Base-by-base conservation (phyloP, 2,888 invertebrate genomes). In the Sarcophaga carnaria region DNA sequence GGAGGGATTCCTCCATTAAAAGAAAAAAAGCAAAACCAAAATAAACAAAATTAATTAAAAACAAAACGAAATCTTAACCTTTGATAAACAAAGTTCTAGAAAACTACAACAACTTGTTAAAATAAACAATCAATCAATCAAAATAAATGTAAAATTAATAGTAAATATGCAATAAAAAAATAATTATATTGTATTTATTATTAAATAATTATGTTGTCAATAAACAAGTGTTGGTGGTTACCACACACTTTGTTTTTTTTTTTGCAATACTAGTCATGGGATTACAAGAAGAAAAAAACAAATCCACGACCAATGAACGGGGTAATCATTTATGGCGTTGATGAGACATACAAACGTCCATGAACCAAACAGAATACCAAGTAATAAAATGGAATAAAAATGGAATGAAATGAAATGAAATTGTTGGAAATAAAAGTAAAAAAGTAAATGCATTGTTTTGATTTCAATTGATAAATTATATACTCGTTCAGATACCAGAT, bases 391-490 rank as follows among this genome's bases (percentile, higher is more conserved):
- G 10, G 4, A 17, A 66, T 37, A 37, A 62, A n/a, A 83, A 64
- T 64, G 60, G 27, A 54, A 47, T 66, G 54, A 62, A 70, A 59
- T 27, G 4, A 4, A 70, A 59, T 27, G 10, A 10, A 14, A 66
- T 27, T 17, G 14, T 14, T 10, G 11, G 5, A n/a, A 74, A 74
- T 69, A 81, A 81, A 63, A 75, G 4, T 1, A 66, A n/a, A 22
- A 70, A 3, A 27, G 67, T 20, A 62, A 77, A 54, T 67, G 62
- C 74, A 25, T 60, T 64, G 70, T 70, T 75, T 76, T 84, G 75
- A 84, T 76, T 75, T 80, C 60, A 71, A 66, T 76, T 80, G 69
- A 80, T 84, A 80, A 75, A 69, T 67, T 47, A 62, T 12, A 11
- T 20, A 20, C 10, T 27, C 22, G 37, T 8, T 37, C 37, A 37